These are phyloP conservation scores for Lepus timidus DNA, from an alignment of 2,113 vertebrate genomes.

Conservation along the genomic window DNA sequence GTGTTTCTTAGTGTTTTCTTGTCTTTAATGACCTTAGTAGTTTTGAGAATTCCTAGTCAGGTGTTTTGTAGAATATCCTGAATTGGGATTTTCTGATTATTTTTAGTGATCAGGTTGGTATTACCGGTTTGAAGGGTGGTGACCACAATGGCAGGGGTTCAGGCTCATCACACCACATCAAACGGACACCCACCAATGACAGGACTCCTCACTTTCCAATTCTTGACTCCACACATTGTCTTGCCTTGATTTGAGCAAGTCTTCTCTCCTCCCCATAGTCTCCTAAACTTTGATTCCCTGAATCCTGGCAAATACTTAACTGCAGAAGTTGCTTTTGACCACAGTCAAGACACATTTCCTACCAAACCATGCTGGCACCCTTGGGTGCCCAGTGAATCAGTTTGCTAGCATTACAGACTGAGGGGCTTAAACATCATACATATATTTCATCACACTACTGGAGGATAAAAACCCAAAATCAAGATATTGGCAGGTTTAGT, in stretches of 20 bases:
- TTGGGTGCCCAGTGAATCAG: background rate
- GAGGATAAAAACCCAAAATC: background rate
- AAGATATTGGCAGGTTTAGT: background rate
- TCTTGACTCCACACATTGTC: background rate
- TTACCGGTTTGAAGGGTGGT: background rate
- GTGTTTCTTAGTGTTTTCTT: background rate
- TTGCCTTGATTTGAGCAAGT: background rate
- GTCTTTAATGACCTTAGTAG: background rate
- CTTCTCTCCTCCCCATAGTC: background rate
- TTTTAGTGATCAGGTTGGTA: background rate
- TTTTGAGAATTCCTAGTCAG: background rate
- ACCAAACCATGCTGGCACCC: background rate
- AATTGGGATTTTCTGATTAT: background rate
- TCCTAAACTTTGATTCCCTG: background rate
- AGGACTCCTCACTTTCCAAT: background rate
- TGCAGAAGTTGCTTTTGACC: fast-evolving
- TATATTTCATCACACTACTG: background rate
- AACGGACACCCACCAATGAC: fast-evolving
- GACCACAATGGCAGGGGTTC: too few relatives aligned
- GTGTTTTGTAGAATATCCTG: background rate
- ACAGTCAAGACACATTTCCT: background rate
- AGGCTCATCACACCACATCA: background rate
- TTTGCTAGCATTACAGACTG: background rate
- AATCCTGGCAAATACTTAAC: background rate
- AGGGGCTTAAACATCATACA: background rate